Base-by-base conservation (phyloP, 2,113 vertebrate species). In the Ancistrus triradiatus region DNA sequence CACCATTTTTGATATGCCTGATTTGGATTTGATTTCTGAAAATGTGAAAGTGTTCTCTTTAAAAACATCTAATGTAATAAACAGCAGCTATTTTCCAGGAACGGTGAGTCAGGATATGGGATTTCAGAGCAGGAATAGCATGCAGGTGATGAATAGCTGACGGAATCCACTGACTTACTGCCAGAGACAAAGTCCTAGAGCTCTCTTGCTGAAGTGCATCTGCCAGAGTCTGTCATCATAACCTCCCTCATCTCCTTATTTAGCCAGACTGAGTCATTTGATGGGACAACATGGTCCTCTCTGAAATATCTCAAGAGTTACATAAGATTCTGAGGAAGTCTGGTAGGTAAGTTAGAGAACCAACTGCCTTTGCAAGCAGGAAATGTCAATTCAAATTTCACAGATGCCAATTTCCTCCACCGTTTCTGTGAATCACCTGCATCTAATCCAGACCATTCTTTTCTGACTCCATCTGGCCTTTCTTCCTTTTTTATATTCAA, bases 101-200 rank as follows among this genome's bases (percentile, higher is more conserved):
- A 60, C 11, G 17, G 2, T 72, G 69, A 72, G 55, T 75, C 62
- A 74, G 38, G 48, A 6, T 3, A 21, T 15, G 7, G 31, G 7
- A 38, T 31, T 42, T 59, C 7, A 13, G 35, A 33, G 15, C 27
- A 18, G 48, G 7, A 13, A 28, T 19, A 24, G 35, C 28, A 25
- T 44, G 15, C 1, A 15, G 28, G 46, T 59, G 47, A 70, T 7
- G 6, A 17, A 4, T 13, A 31, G 17, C 44, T 38, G 14, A 43
- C 2, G 19, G 21, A 57, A 66, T 13, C 42, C 38, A 21, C 10
- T 11, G 28, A 21, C 19, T 21, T 38, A 9, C 21, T 17, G 22
- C 31, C 31, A 40, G 8, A 35, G 9, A 49, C 33, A 58, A 7
- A 56, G 11, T 56, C 51, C 43, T 35, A 4, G 9, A 38, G 18